These are phyloP conservation scores for Notoglanidium macrostoma DNA, from an alignment of 2,797 vertebrate genomes.

Conservation along the genomic window DNA sequence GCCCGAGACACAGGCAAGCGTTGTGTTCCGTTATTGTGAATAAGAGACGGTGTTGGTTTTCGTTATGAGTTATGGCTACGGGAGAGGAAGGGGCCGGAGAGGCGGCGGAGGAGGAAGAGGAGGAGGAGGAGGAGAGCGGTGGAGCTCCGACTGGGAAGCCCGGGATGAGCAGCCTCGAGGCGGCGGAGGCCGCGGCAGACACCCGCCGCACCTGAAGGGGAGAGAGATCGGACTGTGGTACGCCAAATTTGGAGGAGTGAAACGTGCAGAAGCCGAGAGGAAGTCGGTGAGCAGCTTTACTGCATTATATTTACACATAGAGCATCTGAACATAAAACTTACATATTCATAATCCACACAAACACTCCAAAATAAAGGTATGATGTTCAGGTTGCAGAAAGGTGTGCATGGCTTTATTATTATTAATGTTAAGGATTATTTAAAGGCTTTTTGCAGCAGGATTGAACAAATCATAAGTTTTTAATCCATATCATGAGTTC, in stretches of 20 bases:
- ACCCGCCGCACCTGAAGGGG: constrained; percentile 89
- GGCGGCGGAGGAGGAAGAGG: constrained; percentile 56
- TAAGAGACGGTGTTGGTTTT: neutral
- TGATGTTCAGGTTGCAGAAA: neutral
- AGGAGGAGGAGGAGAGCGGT: constrained; percentile 65
- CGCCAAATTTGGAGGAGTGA: constrained; percentile 85
- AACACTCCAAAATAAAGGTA: neutral
- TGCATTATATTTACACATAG: neutral
- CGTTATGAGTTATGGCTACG: constrained; percentile 72
- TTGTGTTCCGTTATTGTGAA: neutral
- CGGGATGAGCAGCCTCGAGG: constrained; percentile 64
- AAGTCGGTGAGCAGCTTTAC: constrained; percentile 68
- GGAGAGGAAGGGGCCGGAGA: constrained; percentile 67
- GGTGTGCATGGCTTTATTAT: neutral
- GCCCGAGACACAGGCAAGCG: neutral
- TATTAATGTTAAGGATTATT: neutral
- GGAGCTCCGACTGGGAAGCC: constrained; percentile 59
- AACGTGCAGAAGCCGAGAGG: constrained; percentile 80
- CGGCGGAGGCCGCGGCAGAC: constrained; percentile 76
- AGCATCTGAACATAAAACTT: too few species aligned
- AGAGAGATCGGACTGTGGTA: constrained; percentile 96
- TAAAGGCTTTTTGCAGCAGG: neutral
- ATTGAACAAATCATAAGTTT: neutral
- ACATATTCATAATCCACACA: neutral
- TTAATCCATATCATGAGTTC: neutral